Percentiles rank a stretch among this genome's conserved stretches.
Evolutionary conservation across 2,888 invertebrate species (phyloP).

Genomic region (Linyphia triangularis): DNA sequence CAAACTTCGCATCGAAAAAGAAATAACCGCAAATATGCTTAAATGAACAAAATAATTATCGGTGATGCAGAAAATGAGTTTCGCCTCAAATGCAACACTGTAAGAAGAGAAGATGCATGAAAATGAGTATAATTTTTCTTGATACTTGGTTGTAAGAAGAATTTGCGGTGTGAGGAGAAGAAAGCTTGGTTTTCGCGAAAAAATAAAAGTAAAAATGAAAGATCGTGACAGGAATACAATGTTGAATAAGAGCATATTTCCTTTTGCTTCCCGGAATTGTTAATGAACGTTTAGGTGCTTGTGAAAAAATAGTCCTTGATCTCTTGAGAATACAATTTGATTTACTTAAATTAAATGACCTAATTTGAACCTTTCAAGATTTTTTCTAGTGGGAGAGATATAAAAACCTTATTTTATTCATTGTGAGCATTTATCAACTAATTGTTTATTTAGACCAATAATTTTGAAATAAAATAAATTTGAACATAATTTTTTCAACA

Average conservation of each 20-base stretch:
- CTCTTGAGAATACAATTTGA: background rate
- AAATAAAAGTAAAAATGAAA: background rate
- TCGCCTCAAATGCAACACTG: background rate
- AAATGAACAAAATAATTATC: conserved; percentile 3
- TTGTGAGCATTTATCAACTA: background rate
- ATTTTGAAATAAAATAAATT: too few relatives aligned
- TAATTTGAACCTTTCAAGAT: background rate
- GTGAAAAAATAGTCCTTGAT: background rate
- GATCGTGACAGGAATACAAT: background rate
- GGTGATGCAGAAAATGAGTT: background rate
- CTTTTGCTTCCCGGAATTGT: background rate
- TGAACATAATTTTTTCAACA: too few relatives aligned
- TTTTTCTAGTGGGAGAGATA: background rate
- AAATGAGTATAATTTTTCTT: conserved; percentile 3
- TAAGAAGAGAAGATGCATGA: background rate
- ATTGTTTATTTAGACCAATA: too few relatives aligned
- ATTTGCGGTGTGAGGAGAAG: background rate
- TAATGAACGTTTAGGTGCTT: background rate
- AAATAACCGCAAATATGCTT: background rate
- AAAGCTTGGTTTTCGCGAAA: background rate
- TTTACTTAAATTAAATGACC: background rate
- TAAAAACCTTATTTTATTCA: background rate
- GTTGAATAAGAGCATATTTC: background rate
- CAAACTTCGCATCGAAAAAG: too few relatives aligned
- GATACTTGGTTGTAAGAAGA: background rate